Conservation (phyloP, 2,113 vertebrate species). For the Axis porcinus region DNA sequence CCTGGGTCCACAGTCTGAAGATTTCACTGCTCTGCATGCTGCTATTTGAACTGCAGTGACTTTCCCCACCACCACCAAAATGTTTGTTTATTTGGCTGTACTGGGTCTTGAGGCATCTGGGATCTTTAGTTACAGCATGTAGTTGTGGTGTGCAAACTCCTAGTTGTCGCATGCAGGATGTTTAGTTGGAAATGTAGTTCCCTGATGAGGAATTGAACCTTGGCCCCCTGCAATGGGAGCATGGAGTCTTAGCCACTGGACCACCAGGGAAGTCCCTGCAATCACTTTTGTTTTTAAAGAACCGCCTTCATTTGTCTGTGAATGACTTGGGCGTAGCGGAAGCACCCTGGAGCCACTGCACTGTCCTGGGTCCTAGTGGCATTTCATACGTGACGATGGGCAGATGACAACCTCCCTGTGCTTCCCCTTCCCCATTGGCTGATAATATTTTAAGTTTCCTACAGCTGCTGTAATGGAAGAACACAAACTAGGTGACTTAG, state of each 20-base stretch:
- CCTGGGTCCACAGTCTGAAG: neutral
- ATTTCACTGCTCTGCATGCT: neutral
- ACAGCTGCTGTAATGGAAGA: too few relatives aligned
- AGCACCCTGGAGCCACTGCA: accelerated
- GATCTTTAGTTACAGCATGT: neutral
- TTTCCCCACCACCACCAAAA: neutral
- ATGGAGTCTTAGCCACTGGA: neutral
- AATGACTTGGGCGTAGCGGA: too few relatives aligned
- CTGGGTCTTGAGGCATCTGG: neutral
- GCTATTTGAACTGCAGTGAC: neutral
- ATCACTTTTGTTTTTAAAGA: neutral
- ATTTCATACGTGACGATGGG: accelerated
- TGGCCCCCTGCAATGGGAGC: neutral
- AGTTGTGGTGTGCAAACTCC: neutral
- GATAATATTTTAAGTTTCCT: neutral
- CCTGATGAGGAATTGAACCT: neutral
- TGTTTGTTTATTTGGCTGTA: neutral
- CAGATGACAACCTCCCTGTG: neutral
- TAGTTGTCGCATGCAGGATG: neutral
- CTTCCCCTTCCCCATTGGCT: accelerated
- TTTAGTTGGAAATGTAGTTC: neutral
- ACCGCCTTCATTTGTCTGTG: neutral
- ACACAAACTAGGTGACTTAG: neutral
- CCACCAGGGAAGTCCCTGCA: neutral
- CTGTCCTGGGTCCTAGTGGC: neutral